Evolutionary conservation across 2,888 invertebrate genomes (phyloP).

Genomic region (Antitype chi): DNA sequence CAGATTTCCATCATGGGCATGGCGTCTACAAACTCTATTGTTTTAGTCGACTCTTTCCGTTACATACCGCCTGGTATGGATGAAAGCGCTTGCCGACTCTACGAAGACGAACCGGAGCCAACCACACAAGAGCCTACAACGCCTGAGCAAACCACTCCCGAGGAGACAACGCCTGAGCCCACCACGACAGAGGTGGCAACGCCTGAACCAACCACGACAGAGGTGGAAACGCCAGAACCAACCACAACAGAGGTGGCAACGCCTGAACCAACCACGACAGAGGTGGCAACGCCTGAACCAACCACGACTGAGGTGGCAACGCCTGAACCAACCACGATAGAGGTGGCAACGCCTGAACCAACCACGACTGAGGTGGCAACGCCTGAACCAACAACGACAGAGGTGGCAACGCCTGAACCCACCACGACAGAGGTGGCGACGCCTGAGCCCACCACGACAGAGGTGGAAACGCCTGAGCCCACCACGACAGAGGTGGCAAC

Average conservation of each 20-base stretch:
- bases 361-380: background rate
- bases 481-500: background rate
- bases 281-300: background rate
- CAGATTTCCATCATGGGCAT: constrained; percentile 77
- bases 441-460: background rate
- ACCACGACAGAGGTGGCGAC: background rate
- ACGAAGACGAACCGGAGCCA: constrained; percentile 55
- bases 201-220: background rate
- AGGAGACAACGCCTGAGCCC: background rate
- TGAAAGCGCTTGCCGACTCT: constrained; percentile 72
- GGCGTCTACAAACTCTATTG: constrained; percentile 64
- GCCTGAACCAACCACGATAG: background rate
- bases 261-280: background rate
- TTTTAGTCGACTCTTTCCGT: constrained; percentile 79
- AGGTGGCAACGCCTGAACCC: background rate
- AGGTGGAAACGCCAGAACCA: background rate
- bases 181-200: background rate
- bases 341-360: background rate
- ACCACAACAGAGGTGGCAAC: background rate
- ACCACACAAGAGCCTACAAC: background rate
- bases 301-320: background rate
- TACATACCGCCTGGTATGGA: constrained; percentile 70
- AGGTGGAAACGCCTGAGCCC: background rate
- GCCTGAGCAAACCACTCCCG: background rate
- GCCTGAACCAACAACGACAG: background rate